Percentiles rank a stretch among this genome's conserved stretches.
Conservation (phyloP, 2,888 invertebrate genomes). For the Macropis europaea region DNA sequence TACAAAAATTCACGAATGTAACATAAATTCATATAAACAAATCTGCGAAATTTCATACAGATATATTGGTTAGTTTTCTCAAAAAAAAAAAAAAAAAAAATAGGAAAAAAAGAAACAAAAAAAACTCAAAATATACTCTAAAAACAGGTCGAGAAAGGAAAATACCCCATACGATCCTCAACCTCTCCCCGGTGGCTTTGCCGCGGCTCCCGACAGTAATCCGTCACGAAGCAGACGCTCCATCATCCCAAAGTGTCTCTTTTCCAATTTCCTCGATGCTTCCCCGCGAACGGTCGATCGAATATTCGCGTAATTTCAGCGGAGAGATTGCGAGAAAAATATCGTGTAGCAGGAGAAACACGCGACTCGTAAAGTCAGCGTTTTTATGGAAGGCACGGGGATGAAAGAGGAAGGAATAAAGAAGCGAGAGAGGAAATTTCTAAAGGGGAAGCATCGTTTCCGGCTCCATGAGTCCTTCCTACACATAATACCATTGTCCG, state of each 20-base stretch:
- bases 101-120: too few species aligned
- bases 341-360: background rate
- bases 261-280: background rate
- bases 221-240: background rate
- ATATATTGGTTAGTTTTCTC: too few species aligned
- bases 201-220: background rate
- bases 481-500: slow-evolving; percentile 43
- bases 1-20: too few species aligned
- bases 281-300: background rate
- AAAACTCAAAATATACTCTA: too few species aligned
- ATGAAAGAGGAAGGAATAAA: background rate
- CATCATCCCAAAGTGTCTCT: too few species aligned
- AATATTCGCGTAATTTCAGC: background rate
- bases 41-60: too few species aligned
- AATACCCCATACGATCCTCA: too few species aligned
- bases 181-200: too few species aligned
- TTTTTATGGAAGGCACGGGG: background rate
- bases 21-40: too few species aligned
- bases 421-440: background rate
- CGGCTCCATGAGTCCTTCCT: slow-evolving; percentile 9
- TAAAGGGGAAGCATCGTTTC: slow-evolving; percentile 17
- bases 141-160: too few species aligned
- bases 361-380: background rate
- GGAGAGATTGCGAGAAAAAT: background rate
- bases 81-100: too few species aligned